These are phyloP conservation scores for Sus cebifrons DNA, from an alignment of 2,797 vertebrate species.

Conservation along the genomic window DNA sequence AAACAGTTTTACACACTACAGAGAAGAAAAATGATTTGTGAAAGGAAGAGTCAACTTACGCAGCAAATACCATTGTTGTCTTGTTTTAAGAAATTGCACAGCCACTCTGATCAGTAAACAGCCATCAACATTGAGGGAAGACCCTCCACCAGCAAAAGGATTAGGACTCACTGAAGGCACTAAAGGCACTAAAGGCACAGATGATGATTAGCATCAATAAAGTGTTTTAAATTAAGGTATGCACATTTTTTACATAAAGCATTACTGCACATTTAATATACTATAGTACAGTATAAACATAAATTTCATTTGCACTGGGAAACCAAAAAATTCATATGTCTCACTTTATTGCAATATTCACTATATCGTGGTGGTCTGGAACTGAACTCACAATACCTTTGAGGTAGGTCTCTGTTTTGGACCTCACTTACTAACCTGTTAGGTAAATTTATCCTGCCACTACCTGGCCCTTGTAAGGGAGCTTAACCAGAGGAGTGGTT, in stretches of 20 bases:
- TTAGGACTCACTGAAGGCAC: not conserved
- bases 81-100: not conserved
- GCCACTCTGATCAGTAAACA: not conserved
- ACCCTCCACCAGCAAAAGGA: not conserved
- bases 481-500: not conserved
- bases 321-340: not conserved
- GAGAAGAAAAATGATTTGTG: not conserved
- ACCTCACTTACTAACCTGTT: not conserved
- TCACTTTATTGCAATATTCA: not conserved
- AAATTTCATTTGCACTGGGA: not conserved
- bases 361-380: not conserved
- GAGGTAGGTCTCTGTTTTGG: not conserved
- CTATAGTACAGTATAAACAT: not conserved
- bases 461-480: not conserved
- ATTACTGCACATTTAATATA: not conserved
- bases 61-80: not conserved
- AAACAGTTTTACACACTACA: not conserved
- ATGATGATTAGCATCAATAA: not conserved
- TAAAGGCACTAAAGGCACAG: not conserved
- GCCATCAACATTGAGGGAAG: not conserved
- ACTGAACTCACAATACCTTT: not conserved
- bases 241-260: not conserved
- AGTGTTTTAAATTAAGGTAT: not conserved
- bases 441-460: not conserved
- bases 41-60: not conserved